Evolutionary conservation across 1,140 invertebrate species (phyloP), one percentile per base, ranked within the genome.

Genomic region (Ridgeia piscesae): DNA sequence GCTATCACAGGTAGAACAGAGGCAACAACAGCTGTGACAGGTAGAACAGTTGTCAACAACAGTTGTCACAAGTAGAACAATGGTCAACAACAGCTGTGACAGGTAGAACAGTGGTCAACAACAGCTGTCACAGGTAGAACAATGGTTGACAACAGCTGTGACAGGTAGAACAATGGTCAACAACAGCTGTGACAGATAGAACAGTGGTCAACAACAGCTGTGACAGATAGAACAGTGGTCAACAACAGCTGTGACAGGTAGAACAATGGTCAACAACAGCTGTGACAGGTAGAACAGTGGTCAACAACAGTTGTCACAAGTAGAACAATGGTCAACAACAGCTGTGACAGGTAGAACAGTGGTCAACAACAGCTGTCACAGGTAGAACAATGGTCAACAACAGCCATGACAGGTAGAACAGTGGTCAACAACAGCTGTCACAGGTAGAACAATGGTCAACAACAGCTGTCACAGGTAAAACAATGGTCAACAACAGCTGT

Each of bases 131-230:
- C n/a, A n/a, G n/a, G n/a, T n/a, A n/a, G n/a, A n/a, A n/a, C n/a
- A n/a, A n/a, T n/a, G n/a, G n/a, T n/a, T n/a, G n/a, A 97, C 77
- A 98, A 96, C 34, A 98, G 96, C 95, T 98, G 98, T 88, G 17
- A 92, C 42, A 34, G 6, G 33, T n/a, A 89, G 34, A 89, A 33
- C 88, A 89, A 8, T 42, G 42, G 42, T 42, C 11, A 42, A 42
- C 11, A 42, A 4, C 42, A 42, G 42, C n/a, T n/a, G n/a, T n/a
- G n/a, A n/a, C n/a, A n/a, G n/a, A n/a, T n/a, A n/a, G n/a, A n/a
- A n/a, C n/a, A n/a, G n/a, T n/a, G n/a, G n/a, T n/a, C n/a, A n/a
- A 97, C 77, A 98, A 96, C 34, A 98, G 96, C 95, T 98, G 98
- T 88, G 17, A 92, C 42, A 34, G 6, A 14, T n/a, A 89, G 34